Percentiles rank a stretch among this genome's conserved stretches.
These are phyloP conservation scores for Apamea anceps DNA, from an alignment of 2,888 invertebrate genomes.

Conservation along the genomic window DNA sequence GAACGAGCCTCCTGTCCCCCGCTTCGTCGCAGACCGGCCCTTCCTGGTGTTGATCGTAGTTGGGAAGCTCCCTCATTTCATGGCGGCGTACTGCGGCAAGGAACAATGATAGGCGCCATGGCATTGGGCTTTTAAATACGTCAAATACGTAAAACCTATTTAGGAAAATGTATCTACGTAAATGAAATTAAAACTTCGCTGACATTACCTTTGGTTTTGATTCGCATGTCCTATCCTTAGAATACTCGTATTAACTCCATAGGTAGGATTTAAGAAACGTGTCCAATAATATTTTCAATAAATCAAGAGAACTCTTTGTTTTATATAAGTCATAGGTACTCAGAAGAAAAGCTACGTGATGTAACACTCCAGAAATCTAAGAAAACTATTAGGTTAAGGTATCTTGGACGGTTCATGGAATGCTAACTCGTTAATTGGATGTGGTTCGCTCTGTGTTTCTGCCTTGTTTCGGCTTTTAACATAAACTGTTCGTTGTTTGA, in stretches of 20 bases:
- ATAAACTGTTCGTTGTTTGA: constrained; percentile 11
- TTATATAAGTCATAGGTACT: neutral
- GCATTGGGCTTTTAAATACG: neutral
- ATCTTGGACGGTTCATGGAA: neutral
- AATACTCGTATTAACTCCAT: neutral
- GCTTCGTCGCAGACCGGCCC: constrained; percentile 66
- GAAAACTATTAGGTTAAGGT: neutral
- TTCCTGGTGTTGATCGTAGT: constrained; percentile 41
- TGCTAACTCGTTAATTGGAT: neutral
- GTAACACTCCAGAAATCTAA: neutral
- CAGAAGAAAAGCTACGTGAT: neutral
- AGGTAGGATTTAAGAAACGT: neutral
- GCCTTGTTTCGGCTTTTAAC: neutral
- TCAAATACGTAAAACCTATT: neutral
- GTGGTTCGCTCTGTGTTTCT: constrained; percentile 13
- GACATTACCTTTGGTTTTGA: constrained; percentile 14
- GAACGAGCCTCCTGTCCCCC: constrained; percentile 66
- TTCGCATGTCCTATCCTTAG: neutral
- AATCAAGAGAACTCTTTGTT: neutral
- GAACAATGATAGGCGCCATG: neutral
- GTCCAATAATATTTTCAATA: neutral
- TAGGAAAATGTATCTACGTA: neutral
- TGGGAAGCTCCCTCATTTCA: constrained; percentile 66
- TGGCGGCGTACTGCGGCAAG: constrained; percentile 71
- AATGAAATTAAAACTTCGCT: constrained; percentile 9